Base-by-base conservation (phyloP, 2,797 vertebrate species). In the Gallinago stenura region DNA sequence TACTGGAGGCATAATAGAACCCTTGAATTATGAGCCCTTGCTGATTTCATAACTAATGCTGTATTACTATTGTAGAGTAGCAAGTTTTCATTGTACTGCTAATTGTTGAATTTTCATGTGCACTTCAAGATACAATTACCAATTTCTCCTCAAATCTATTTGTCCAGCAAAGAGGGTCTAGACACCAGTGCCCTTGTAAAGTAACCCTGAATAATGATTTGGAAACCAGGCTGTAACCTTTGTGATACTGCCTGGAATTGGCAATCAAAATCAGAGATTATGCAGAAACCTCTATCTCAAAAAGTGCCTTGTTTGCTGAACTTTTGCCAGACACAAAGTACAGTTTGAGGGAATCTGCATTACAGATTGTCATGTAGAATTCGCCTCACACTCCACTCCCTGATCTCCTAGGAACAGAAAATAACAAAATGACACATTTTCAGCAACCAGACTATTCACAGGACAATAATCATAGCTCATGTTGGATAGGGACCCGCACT, bases 231-330 rank as follows among this genome's bases (percentile, higher is more conserved):
- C 46, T 86, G 57, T 84, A 92, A 86, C 66, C 79, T 93, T 82
- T 15, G 2, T 1, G 6, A 19, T 64, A 26, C 30, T 92, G 62
- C 35, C 61, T 92, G 54, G 61, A 93, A 90, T 0, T 90, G 79
- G 89, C 54, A 93, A 80, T 89, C 89, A 92, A 79, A 94, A 75
- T 80, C 48, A 5, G 8, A 93, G 70, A 68, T 96, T 51, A 90
- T 66, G 77, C 41, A 83, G 77, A 89, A 93, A 70, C 31, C 28
- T 91, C 46, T 41, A 2, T 39, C 83, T 86, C 79, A 83, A 69
- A 53, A 75, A 69, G 69, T 58, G 61, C 35, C 57, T 75, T 75
- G 57, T 82, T 91, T 90, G 30, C 43, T 96, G 93, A 93, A 83
- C 79, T 86, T 89, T 39, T 68, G 24, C 72, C 60, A 69, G 66